Conservation (phyloP, 2,888 invertebrate species). For the Drosophila anomalipes region DNA sequence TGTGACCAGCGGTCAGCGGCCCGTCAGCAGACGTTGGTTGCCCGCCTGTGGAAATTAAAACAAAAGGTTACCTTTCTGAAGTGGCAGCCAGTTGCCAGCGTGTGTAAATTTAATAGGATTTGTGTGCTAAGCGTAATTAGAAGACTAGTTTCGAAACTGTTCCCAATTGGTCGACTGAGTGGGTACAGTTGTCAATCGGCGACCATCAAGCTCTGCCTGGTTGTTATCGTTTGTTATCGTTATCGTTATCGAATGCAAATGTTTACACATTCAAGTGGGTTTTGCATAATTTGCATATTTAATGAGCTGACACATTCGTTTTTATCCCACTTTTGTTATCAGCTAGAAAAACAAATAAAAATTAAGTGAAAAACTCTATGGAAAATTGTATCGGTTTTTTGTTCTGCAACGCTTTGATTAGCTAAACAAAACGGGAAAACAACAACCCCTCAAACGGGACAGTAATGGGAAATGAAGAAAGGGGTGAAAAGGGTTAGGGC, state of each 20-base stretch:
- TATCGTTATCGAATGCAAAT: conserved; percentile 51
- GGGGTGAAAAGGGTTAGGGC: conserved; percentile 35
- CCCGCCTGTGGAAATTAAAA: conserved; percentile 52
- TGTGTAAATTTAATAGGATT: conserved; percentile 71
- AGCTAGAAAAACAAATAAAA: conserved; percentile 76
- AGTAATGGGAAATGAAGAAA: not conserved
- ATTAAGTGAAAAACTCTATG: conserved; percentile 73
- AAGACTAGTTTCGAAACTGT: conserved; percentile 19
- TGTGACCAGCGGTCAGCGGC: conserved; percentile 72
- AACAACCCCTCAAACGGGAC: conserved; percentile 51
- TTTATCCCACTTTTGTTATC: conserved; percentile 65
- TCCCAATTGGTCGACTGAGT: not conserved
- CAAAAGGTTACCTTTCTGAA: conserved; percentile 56
- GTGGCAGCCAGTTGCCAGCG: conserved; percentile 56
- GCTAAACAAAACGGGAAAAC: conserved; percentile 39
- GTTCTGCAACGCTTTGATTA: conserved; percentile 52
- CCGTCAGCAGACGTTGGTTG: conserved; percentile 19
- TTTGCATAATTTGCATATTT: conserved; percentile 73
- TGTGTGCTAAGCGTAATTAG: conserved; percentile 68
- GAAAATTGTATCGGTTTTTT: conserved; percentile 57
- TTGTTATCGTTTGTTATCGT: conserved; percentile 6
- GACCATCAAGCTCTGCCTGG: not conserved
- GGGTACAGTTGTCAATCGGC: conserved; percentile 36
- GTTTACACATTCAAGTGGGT: conserved; percentile 81
- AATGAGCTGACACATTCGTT: conserved; percentile 62